These are phyloP conservation scores for Eulithis prunata DNA, from an alignment of 2,888 invertebrate species.

Conservation along the genomic window DNA sequence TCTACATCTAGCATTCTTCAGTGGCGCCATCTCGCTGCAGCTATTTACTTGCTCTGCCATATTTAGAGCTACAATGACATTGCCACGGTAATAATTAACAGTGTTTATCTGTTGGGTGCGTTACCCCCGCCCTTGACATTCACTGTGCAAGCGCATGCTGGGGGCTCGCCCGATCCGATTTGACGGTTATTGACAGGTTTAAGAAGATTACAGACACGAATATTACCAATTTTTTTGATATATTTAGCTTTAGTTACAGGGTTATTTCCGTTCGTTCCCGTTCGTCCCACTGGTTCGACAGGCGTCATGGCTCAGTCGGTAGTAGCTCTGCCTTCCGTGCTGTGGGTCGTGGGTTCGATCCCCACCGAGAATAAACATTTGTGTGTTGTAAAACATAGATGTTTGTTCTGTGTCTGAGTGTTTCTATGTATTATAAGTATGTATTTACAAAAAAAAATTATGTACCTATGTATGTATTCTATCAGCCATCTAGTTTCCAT, in stretches of 20 bases:
- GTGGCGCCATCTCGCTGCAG: conserved; percentile 5
- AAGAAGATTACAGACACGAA: conserved; percentile 23
- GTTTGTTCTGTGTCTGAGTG: too few relatives aligned
- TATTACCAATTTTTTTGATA: background rate
- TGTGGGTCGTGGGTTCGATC: too few relatives aligned
- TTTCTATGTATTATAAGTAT: too few relatives aligned
- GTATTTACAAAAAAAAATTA: too few relatives aligned
- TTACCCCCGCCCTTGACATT: conserved; percentile 55
- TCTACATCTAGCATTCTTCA: conserved; percentile 5
- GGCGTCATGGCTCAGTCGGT: too few relatives aligned
- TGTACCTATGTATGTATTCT: too few relatives aligned
- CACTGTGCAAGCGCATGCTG: conserved; percentile 37
- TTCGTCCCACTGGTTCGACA: too few relatives aligned
- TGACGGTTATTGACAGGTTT: conserved; percentile 29
- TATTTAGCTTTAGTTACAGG: background rate
- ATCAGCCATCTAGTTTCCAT: too few relatives aligned
- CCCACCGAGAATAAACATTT: too few relatives aligned
- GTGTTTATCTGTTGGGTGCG: conserved; percentile 25
- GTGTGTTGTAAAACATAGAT: too few relatives aligned
- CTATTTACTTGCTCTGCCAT: conserved; percentile 15
- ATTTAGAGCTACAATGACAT: conserved; percentile 24
- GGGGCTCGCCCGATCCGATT: conserved; percentile 48
- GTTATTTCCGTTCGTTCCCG: too few relatives aligned
- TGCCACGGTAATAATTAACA: conserved; percentile 25
- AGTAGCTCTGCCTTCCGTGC: too few relatives aligned